Conservation (phyloP, 1,140 invertebrate species). For the Habropoda laboriosa region DNA sequence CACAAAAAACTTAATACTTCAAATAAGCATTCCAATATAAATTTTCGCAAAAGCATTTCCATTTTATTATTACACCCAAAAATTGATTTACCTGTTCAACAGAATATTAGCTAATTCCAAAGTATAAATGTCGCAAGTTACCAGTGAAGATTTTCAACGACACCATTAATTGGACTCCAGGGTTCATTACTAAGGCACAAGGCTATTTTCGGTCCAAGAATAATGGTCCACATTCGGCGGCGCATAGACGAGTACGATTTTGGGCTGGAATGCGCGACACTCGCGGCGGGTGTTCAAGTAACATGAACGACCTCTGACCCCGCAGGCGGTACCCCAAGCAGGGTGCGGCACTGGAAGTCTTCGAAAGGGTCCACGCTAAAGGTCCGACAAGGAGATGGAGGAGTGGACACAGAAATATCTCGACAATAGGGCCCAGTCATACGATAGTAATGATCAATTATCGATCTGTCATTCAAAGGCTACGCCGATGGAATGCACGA, state of each 20-base stretch:
- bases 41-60: no score
- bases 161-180: background rate
- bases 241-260: constrained; percentile 48
- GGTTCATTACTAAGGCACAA: no score
- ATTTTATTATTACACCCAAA: no score
- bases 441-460: constrained; percentile 82
- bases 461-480: constrained; percentile 80
- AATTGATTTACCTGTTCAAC: no score
- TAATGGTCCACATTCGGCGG: background rate
- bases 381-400: constrained; percentile 57
- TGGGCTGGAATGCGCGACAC: constrained; percentile 74
- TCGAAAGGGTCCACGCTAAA: constrained; percentile 63
- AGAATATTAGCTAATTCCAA: no score
- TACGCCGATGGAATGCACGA: constrained; percentile 77
- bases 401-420: constrained; percentile 63
- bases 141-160: background rate
- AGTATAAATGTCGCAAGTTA: no score
- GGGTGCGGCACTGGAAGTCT: constrained; percentile 75
- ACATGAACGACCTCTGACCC: constrained; percentile 74
- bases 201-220: background rate
- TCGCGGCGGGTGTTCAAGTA: constrained; percentile 77
- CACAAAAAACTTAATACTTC: no score
- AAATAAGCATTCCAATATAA: no score
- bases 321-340: constrained; percentile 63
- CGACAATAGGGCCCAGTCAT: constrained; percentile 77